A percentile compares a stretch with the other conserved stretches of the same genome.
Evolutionary conservation across 2,113 vertebrate genomes (phyloP).

Genomic region (Hyperoodon ampullatus): DNA sequence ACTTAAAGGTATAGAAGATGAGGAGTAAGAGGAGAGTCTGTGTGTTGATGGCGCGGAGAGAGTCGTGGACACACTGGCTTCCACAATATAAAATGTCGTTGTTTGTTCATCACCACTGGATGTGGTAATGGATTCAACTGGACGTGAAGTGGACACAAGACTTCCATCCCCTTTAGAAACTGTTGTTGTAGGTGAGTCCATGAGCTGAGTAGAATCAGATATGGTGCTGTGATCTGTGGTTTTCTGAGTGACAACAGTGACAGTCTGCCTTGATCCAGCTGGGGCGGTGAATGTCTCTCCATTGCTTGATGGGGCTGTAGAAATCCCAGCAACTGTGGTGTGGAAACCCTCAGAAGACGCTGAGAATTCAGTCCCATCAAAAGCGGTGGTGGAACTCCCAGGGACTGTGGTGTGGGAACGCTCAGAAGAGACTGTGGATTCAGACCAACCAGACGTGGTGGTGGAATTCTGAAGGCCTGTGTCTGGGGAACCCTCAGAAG

Average conservation of each 20-base stretch:
- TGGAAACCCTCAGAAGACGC: background rate
- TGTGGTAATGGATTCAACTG: background rate
- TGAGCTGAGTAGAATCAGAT: background rate
- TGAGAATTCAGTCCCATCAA: background rate
- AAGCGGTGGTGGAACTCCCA: accelerated
- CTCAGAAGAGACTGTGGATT: background rate
- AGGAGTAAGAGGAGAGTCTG: too few relatives aligned
- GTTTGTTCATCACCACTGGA: background rate
- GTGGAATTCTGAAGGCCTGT: background rate
- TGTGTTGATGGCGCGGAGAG: too few relatives aligned
- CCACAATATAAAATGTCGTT: too few relatives aligned
- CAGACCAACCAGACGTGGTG: too few relatives aligned
- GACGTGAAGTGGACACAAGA: background rate
- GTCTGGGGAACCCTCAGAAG: background rate
- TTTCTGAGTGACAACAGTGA: too few relatives aligned
- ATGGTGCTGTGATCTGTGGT: background rate
- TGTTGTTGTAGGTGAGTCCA: background rate
- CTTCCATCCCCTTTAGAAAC: too few relatives aligned
- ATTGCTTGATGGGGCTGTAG: background rate
- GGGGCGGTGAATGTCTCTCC: too few relatives aligned
- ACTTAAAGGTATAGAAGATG: too few relatives aligned
- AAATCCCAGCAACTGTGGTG: background rate
- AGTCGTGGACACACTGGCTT: background rate
- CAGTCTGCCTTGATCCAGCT: too few relatives aligned
- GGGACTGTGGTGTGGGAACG: background rate